These are phyloP conservation scores for Danaus plexippus DNA, from an alignment of 1,140 invertebrate genomes.

Conservation along the genomic window DNA sequence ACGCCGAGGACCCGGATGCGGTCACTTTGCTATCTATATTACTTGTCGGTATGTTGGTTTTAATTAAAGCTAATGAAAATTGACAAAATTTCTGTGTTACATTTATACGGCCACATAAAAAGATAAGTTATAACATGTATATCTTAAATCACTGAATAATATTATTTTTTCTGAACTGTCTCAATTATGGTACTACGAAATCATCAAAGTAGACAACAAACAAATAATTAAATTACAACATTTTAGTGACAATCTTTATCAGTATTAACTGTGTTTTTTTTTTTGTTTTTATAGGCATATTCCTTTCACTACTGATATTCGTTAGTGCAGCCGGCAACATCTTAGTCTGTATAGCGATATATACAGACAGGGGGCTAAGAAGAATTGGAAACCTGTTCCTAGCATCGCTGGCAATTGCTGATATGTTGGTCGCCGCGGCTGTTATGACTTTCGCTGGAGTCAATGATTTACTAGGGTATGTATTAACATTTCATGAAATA, in stretches of 20 bases:
- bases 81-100: no score
- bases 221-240: no score
- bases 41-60: constrained; percentile 78
- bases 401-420: constrained; percentile 94
- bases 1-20: constrained; percentile 78
- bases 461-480: constrained; percentile 82
- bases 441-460: constrained; percentile 95
- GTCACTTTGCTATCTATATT: constrained; percentile 80
- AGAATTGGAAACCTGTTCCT: constrained; percentile 96
- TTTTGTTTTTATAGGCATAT: constrained; percentile 80
- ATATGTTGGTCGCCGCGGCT: constrained; percentile 93
- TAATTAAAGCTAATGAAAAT: no score
- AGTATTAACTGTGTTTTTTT: constrained; percentile 5
- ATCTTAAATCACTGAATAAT: background rate
- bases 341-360: constrained; percentile 95
- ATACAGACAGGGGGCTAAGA: constrained; percentile 92
- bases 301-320: constrained; percentile 91
- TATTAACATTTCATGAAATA: constrained; percentile 1
- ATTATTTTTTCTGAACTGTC: background rate
- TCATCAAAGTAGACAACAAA: background rate
- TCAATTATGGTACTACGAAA: background rate
- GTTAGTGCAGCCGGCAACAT: constrained; percentile 95
- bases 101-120: no score
- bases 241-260: no score
- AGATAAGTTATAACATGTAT: no score